Conservation (phyloP, 64 coral and sea anemone species). For the Montipora cactus region DNA sequence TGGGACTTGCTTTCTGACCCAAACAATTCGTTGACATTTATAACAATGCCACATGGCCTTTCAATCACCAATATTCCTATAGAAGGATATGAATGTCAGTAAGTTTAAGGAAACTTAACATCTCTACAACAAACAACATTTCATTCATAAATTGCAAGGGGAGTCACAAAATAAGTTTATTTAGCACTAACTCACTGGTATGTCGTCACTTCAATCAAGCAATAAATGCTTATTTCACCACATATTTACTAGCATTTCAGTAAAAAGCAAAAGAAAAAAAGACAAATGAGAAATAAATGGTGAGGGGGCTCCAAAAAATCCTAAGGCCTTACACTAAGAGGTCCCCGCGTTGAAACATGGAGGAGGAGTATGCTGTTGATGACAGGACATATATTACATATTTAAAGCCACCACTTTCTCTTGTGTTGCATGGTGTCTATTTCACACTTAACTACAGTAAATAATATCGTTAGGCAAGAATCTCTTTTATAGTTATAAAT, state of each 20-base stretch:
- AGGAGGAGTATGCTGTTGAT: neutral
- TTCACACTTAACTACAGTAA: neutral
- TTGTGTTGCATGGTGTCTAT: neutral
- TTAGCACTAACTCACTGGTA: neutral
- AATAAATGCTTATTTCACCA: neutral
- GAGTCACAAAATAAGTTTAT: neutral
- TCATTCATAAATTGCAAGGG: neutral
- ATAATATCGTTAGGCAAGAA: neutral
- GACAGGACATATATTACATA: neutral
- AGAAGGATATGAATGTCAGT: neutral
- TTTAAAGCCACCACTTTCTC: neutral
- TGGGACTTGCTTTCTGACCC: no score
- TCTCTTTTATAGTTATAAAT: neutral
- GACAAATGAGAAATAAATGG: neutral
- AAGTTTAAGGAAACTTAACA: neutral
- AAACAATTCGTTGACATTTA: neutral
- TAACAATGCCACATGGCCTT: neutral
- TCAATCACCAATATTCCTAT: neutral
- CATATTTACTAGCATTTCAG: neutral
- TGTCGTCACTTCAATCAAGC: neutral
- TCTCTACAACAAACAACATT: neutral
- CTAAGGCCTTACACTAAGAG: neutral
- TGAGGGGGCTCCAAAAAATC: neutral
- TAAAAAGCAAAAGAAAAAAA: neutral
- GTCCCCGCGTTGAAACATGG: neutral